Percentiles rank a stretch among this genome's conserved stretches.
Conservation (phyloP, 92 coral and sea anemone species). For the Epizoanthus scotinus region DNA sequence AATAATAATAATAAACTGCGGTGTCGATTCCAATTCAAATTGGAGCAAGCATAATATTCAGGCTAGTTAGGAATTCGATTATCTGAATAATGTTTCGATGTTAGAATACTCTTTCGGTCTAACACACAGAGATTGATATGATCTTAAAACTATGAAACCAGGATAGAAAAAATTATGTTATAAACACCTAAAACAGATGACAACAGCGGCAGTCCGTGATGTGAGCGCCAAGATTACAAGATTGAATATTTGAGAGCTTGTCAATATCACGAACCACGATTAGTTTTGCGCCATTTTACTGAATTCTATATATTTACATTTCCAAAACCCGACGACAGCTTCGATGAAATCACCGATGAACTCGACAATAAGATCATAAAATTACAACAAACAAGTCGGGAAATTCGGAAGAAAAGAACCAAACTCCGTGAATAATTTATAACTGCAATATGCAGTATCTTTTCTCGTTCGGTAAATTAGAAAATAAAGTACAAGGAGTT, state of each 20-base stretch:
- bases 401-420: background rate
- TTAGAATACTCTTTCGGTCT: background rate
- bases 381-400: background rate
- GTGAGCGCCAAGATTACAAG: too few relatives aligned
- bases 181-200: background rate
- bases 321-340: too few relatives aligned
- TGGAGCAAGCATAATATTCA: background rate
- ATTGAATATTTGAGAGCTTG: too few relatives aligned
- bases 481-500: background rate
- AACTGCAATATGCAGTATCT: background rate
- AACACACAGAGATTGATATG: background rate
- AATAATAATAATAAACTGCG: too few relatives aligned
- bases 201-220: background rate
- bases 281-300: too few relatives aligned
- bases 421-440: constrained; percentile 10
- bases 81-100: background rate
- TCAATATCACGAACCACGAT: too few relatives aligned
- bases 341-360: background rate
- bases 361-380: background rate
- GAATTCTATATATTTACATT: too few relatives aligned
- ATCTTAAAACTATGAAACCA: background rate
- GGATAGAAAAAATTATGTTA: background rate
- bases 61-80: background rate
- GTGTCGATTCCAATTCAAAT: background rate
- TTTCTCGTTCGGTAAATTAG: constrained; percentile 1